Percentiles rank a stretch among this genome's conserved stretches.
phyloP scores from a whole-genome alignment of 2,113 vertebrate genomes.

The Sardina pilchardus region DNA sequence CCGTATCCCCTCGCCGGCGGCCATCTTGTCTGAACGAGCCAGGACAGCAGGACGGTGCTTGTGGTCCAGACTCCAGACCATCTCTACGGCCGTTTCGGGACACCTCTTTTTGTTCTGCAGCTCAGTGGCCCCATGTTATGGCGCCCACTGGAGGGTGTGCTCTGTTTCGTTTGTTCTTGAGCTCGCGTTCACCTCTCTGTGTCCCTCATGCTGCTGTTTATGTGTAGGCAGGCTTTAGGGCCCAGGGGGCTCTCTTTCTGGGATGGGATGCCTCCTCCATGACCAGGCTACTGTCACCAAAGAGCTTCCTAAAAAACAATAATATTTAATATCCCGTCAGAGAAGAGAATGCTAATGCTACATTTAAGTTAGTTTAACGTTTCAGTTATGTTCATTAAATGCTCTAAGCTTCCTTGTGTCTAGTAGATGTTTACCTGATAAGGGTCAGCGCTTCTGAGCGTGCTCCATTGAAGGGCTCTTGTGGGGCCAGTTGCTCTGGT shows the following conservation, averaged over 20 bases:
- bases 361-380: background rate
- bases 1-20: constrained; percentile 41
- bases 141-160: constrained; percentile 42
- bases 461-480: constrained; percentile 25
- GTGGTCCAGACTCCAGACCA: constrained; percentile 24
- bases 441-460: constrained; percentile 45
- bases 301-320: constrained; percentile 35
- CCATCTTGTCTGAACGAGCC: constrained; percentile 29
- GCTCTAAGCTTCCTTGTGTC: background rate
- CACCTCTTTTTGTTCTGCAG: constrained; percentile 33
- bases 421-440: constrained; percentile 56
- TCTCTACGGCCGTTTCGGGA: background rate
- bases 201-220: constrained; percentile 40
- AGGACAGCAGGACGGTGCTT: constrained; percentile 31
- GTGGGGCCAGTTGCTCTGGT: constrained; percentile 19
- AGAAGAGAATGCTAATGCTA: background rate
- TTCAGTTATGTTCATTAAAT: background rate
- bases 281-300: constrained; percentile 27
- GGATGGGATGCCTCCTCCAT: constrained; percentile 14
- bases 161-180: constrained; percentile 59
- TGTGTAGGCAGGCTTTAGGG: constrained; percentile 33
- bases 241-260: constrained; percentile 1
- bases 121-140: background rate
- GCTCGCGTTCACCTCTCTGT: constrained; percentile 49
- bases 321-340: background rate